Conservation (phyloP, 2,113 vertebrate genomes). For the Phocoena sinus region DNA sequence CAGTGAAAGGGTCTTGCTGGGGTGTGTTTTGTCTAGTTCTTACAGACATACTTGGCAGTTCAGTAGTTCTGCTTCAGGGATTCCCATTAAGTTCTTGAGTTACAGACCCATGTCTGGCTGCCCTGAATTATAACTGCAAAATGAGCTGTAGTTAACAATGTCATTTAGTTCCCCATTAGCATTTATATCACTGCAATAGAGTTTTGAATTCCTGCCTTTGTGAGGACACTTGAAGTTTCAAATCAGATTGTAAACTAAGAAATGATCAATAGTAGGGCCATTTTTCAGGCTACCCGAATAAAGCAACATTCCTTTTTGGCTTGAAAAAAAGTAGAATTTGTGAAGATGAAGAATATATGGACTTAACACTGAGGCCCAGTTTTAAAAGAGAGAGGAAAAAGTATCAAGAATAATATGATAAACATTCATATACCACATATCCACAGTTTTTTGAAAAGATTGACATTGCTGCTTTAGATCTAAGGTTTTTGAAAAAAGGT, state of each 20-base stretch:
- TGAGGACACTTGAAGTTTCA: constrained; percentile 37
- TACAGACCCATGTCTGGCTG: constrained; percentile 43
- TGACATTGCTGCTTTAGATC: neutral
- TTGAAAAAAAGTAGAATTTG: neutral
- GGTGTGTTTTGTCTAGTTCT: constrained; percentile 35
- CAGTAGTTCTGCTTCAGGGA: constrained; percentile 58
- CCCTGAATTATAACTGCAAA: constrained; percentile 63
- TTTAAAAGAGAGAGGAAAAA: neutral
- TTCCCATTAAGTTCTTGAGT: constrained; percentile 61
- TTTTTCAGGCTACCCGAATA: neutral
- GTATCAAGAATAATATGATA: neutral
- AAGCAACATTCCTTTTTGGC: neutral
- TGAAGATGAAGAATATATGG: constrained; percentile 48
- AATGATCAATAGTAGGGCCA: neutral
- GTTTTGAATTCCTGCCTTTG: constrained; percentile 35
- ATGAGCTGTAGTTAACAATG: constrained; percentile 60
- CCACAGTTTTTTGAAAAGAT: neutral
- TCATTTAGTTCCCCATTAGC: constrained; percentile 7
- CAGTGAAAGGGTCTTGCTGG: constrained; percentile 3
- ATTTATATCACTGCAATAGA: constrained; percentile 15
- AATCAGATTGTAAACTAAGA: constrained; percentile 10
- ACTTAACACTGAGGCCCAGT: neutral
- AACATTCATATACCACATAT: neutral
- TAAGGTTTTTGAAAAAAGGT: neutral
- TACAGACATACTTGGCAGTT: constrained; percentile 45